A percentile compares a stretch with the other conserved stretches of the same genome.
These are phyloP conservation scores for Lynx canadensis DNA, from an alignment of 2,113 vertebrate genomes.

Conservation along the genomic window DNA sequence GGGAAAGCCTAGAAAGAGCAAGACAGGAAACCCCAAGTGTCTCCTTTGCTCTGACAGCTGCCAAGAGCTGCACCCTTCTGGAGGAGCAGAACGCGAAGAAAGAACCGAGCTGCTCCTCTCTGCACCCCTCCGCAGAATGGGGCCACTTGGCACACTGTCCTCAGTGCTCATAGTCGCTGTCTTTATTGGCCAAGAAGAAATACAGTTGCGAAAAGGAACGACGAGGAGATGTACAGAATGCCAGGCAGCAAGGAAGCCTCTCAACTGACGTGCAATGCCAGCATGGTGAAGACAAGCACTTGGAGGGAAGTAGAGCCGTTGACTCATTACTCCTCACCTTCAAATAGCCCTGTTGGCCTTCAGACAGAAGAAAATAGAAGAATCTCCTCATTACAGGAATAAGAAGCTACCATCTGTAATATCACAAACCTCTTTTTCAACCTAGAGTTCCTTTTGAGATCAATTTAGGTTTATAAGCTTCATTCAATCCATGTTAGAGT, in stretches of 20 bases:
- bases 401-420: not conserved
- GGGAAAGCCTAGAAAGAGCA: not conserved
- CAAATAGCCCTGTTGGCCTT: not conserved
- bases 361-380: not conserved
- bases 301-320: not conserved
- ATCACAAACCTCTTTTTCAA: not conserved
- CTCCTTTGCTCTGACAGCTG: not conserved
- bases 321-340: not conserved
- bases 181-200: not conserved
- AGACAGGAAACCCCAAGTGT: not conserved
- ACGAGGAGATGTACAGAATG: not conserved
- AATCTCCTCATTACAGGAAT: not conserved
- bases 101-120: not conserved
- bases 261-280: not conserved
- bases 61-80: not conserved
- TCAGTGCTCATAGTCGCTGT: not conserved
- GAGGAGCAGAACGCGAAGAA: not conserved
- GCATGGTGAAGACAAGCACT: not conserved
- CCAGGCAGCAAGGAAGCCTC: not conserved
- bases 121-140: not conserved
- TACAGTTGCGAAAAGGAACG: not conserved
- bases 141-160: not conserved
- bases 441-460: conserved; percentile 33
- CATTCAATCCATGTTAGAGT: not conserved
- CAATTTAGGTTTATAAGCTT: not conserved